Evolutionary conservation across 2,797 vertebrate genomes (phyloP).

Genomic region (Vipera latastei): DNA sequence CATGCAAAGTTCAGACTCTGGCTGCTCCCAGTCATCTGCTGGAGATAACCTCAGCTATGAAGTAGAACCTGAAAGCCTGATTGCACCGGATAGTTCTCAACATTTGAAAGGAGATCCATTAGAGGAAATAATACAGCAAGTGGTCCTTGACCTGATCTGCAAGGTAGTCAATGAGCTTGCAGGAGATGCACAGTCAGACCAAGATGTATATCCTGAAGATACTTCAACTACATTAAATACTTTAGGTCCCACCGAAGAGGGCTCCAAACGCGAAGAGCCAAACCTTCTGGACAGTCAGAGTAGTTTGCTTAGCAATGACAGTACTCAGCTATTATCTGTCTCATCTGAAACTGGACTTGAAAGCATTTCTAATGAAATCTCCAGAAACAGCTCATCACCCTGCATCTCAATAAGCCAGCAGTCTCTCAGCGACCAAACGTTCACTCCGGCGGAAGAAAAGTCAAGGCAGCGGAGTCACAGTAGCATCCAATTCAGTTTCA

Average conservation of each 20-base stretch:
- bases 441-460: slow-evolving; percentile 75
- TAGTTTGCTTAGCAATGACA: slow-evolving; percentile 74
- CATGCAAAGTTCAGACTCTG: slow-evolving; percentile 87
- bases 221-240: slow-evolving; percentile 70
- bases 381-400: slow-evolving; percentile 90
- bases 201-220: slow-evolving; percentile 76
- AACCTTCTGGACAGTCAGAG: slow-evolving; percentile 75
- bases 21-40: slow-evolving; percentile 86
- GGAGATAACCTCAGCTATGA: slow-evolving; percentile 90
- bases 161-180: slow-evolving; percentile 78
- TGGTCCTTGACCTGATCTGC: slow-evolving; percentile 86
- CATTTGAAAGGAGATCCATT: slow-evolving; percentile 73
- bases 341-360: slow-evolving; percentile 72
- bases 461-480: slow-evolving; percentile 90
- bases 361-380: slow-evolving; percentile 70
- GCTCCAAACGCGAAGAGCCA: slow-evolving; percentile 55
- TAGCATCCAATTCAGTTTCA: slow-evolving; percentile 93
- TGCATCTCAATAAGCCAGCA: slow-evolving; percentile 85
- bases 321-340: slow-evolving; percentile 80
- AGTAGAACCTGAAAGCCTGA: slow-evolving; percentile 78
- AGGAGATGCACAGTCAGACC: slow-evolving; percentile 68
- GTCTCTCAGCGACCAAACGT: slow-evolving; percentile 69
- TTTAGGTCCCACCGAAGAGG: slow-evolving; percentile 57
- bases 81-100: slow-evolving; percentile 68
- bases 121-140: slow-evolving; percentile 81